Percentiles rank a stretch among this genome's conserved stretches.
Conservation (phyloP, 2,797 vertebrate genomes). For the Allobates femoralis region DNA sequence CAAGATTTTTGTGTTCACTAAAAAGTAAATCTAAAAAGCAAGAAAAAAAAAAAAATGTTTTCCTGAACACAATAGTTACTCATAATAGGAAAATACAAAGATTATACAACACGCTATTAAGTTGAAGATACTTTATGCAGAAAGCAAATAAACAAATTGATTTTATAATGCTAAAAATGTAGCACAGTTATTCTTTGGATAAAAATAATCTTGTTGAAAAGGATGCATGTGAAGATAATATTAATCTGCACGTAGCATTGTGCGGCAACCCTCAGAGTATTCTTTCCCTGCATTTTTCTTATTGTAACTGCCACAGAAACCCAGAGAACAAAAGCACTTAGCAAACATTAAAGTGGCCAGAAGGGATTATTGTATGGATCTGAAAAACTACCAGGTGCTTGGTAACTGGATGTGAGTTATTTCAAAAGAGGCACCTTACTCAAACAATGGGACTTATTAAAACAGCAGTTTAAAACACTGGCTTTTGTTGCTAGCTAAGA, state of each 20-base stretch:
- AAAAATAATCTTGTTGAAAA: slow-evolving; percentile 46
- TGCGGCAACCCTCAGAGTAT: neutral
- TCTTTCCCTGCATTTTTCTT: slow-evolving; percentile 28
- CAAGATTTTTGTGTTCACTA: neutral
- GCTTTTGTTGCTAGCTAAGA: neutral
- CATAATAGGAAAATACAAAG: slow-evolving; percentile 2
- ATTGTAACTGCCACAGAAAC: slow-evolving; percentile 13
- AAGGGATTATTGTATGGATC: slow-evolving; percentile 41
- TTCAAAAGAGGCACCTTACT: slow-evolving; percentile 61
- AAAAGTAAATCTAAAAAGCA: slow-evolving; percentile 20
- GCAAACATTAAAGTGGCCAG: slow-evolving; percentile 29
- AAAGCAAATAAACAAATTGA: neutral
- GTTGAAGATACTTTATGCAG: neutral
- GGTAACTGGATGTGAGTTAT: slow-evolving; percentile 58
- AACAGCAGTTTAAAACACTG: neutral
- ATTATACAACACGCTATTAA: neutral
- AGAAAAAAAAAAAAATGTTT: neutral
- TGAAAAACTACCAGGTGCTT: slow-evolving; percentile 58
- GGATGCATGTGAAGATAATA: slow-evolving; percentile 57
- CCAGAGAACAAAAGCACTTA: slow-evolving; percentile 58
- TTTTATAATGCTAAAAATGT: slow-evolving; percentile 43
- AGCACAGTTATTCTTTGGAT: slow-evolving; percentile 43
- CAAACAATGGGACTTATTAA: slow-evolving; percentile 59
- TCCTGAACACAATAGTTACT: neutral
- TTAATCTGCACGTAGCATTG: slow-evolving; percentile 6